phyloP scores from a whole-genome alignment of 2,113 vertebrate species.

The Crotalus helleri region DNA sequence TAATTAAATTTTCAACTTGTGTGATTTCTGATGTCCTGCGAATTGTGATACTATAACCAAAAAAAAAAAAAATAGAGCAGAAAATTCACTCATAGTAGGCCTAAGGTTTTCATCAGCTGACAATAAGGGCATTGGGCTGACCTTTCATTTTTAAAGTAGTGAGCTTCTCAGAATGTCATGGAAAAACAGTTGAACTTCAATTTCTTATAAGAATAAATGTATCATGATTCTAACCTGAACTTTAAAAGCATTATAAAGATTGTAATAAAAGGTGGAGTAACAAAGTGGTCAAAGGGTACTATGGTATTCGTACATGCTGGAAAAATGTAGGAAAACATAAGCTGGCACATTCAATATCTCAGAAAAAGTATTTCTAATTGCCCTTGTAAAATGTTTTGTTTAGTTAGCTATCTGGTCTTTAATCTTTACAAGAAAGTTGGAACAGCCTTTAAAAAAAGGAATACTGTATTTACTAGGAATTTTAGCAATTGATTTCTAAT shows the following conservation, averaged over 20 bases:
- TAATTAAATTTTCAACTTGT: neutral
- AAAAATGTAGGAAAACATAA: neutral
- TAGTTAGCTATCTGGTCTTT: neutral
- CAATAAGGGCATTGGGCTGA: neutral
- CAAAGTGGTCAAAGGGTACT: neutral
- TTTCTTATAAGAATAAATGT: neutral
- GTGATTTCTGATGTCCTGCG: neutral
- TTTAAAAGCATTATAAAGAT: neutral
- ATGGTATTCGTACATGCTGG: neutral
- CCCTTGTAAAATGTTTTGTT: neutral
- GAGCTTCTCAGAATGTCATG: neutral
- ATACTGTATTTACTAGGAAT: neutral
- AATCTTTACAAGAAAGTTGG: neutral
- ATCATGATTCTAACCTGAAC: neutral
- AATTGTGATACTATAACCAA: neutral
- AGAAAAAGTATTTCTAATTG: neutral
- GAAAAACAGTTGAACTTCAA: neutral
- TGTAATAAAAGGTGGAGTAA: neutral
- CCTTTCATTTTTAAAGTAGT: neutral
- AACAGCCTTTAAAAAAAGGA: neutral
- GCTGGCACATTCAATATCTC: neutral
- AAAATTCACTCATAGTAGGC: neutral
- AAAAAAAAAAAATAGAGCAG: neutral
- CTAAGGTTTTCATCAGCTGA: constrained; percentile 12
- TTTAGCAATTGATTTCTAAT: neutral